phyloP scores from a whole-genome alignment of 2,113 vertebrate species.

The Hassar affinis region DNA sequence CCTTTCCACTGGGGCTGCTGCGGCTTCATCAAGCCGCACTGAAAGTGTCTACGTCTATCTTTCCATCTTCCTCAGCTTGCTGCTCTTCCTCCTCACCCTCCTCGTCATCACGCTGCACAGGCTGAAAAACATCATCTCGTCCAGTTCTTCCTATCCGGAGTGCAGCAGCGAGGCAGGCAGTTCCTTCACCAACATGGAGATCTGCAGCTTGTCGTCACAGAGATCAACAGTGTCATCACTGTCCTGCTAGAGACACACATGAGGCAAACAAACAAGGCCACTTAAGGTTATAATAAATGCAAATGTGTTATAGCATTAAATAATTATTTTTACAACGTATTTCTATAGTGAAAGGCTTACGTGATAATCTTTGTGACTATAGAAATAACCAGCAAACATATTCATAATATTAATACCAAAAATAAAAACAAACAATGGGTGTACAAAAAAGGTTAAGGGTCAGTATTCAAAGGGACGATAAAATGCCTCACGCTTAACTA shows the following conservation, averaged over 20 bases:
- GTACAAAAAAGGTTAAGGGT: neutral
- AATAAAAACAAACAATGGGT: neutral
- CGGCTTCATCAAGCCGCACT: constrained; percentile 69
- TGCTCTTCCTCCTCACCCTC: constrained; percentile 89
- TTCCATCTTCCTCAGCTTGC: constrained; percentile 92
- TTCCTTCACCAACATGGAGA: constrained; percentile 96
- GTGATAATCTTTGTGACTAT: neutral
- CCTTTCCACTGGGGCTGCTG: constrained; percentile 80
- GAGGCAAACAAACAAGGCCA: neutral
- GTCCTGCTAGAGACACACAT: constrained; percentile 74
- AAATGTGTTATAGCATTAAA: neutral
- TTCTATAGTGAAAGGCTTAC: neutral
- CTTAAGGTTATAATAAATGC: neutral
- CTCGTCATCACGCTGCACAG: constrained; percentile 91
- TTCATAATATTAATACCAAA: neutral
- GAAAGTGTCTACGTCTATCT: constrained; percentile 91
- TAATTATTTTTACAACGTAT: neutral
- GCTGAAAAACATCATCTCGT: constrained; percentile 95
- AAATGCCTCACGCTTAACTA: neutral
- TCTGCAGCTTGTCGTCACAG: constrained; percentile 92
- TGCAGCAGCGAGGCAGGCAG: constrained; percentile 88
- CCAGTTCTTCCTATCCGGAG: constrained; percentile 88
- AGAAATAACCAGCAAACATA: neutral
- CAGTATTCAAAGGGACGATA: neutral
- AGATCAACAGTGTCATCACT: constrained; percentile 86